Evolutionary conservation across 2,888 invertebrate species (phyloP), one percentile per base, ranked within the genome.

Genomic region (Dendrolimus houi): DNA sequence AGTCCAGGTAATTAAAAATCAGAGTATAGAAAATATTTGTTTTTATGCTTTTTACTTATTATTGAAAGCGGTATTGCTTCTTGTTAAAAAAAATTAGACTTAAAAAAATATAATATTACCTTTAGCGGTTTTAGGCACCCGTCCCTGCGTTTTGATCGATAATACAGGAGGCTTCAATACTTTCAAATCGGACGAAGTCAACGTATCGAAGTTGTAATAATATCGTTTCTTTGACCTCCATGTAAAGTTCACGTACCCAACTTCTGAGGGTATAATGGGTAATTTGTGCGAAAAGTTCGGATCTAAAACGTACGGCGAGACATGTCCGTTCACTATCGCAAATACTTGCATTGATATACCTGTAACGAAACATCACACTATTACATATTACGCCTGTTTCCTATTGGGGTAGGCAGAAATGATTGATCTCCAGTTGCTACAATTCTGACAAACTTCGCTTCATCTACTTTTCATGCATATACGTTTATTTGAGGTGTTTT

Each of bases 221-320:
- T 96, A 96, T 76, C 95, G 95, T 79, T 95, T 95, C 65, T 96
- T 96, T 1, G 97, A 95, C 74, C 95, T 94, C 97, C 97, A 97
- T 54, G 97, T 97, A 77, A 97, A 97, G 85, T 97, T 97, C 1
- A 97, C 97, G 78, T 94, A 95, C 62, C 95, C 95, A 40, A 98
- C 96, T 90, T 98, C 97, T 7, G 97, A 95, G 1, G 98, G 98
- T 75, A 98, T 97, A 59, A 96, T 94, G 54, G 97, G 97, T 65
- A 98, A 89, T 77, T 96, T 95, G 75, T 95, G 95, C 70, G 97
- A 97, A 76, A 98, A 96, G 78, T 96, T 96, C 1, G 97, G 97
- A 77, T 98, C 97, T 67, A 96, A 87, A 58, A 98, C 94, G 83
- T 97, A 97, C 8, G 96, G 95, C 17, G 95, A 92, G 55, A 98